phyloP scores from a whole-genome alignment of 1,140 invertebrate species.

The Drosophila saltans region DNA sequence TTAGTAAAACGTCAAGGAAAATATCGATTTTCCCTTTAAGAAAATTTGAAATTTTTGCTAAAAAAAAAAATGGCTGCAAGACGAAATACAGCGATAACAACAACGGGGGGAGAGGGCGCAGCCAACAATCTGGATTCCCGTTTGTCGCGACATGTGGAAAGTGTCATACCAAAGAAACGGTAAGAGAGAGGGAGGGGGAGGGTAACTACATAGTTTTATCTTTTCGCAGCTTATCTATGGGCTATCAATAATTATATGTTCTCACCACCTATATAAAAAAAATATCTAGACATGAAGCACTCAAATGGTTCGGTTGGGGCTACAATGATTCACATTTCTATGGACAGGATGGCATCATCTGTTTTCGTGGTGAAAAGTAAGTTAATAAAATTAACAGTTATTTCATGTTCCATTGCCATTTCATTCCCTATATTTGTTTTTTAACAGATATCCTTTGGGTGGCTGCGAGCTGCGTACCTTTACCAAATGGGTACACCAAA shows the following conservation, averaged over 20 bases:
- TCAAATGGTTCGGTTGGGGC: constrained; percentile 99
- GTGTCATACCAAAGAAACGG: constrained; percentile 77
- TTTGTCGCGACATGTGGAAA: constrained; percentile 64
- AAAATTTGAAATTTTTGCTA: too few relatives aligned
- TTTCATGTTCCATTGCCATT: neutral
- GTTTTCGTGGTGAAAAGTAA: constrained; percentile 85
- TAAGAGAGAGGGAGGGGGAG: constrained; percentile 25
- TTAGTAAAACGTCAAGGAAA: constrained; percentile 35
- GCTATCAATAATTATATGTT: constrained; percentile 14
- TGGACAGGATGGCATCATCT: constrained; percentile 86
- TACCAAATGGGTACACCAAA: constrained; percentile 90
- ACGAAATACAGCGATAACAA: constrained; percentile 64
- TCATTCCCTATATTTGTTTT: constrained; percentile 85
- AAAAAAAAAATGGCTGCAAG: constrained; percentile 43
- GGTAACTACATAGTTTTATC: constrained; percentile 2
- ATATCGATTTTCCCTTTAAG: constrained; percentile 20
- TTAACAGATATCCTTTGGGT: constrained; percentile 91
- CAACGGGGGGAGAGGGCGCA: constrained; percentile 49
- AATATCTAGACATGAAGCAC: constrained; percentile 88
- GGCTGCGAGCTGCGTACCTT: constrained; percentile 91
- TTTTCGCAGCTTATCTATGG: neutral
- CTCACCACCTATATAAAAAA: neutral
- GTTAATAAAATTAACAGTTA: neutral
- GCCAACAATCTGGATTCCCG: constrained; percentile 64
- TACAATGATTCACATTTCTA: constrained; percentile 96